These are phyloP conservation scores for Gavia stellata DNA, from an alignment of 2,113 vertebrate species.

Conservation along the genomic window DNA sequence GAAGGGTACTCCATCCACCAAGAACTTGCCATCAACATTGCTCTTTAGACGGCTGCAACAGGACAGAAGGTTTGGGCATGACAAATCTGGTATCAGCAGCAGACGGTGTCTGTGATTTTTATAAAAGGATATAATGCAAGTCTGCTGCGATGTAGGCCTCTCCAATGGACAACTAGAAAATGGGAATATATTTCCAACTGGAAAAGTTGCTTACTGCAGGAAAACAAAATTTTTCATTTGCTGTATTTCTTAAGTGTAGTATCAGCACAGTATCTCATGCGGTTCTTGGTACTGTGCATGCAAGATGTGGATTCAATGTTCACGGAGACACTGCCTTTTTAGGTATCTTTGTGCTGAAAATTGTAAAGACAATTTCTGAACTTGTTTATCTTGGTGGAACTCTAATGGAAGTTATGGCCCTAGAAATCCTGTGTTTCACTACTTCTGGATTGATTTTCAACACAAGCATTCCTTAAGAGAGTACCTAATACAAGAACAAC, in stretches of 20 bases:
- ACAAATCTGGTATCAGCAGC: background rate
- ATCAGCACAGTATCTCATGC: background rate
- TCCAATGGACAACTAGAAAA: background rate
- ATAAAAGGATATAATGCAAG: background rate
- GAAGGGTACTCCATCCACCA: conserved; percentile 84
- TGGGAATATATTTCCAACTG: background rate
- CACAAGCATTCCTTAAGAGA: background rate
- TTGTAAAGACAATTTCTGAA: background rate
- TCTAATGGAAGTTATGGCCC: background rate
- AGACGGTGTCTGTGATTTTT: background rate
- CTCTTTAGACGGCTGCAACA: conserved; percentile 77
- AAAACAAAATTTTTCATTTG: background rate
- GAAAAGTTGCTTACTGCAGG: background rate
- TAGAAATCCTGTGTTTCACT: background rate
- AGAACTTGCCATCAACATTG: conserved; percentile 81
- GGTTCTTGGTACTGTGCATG: background rate
- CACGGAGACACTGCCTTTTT: background rate
- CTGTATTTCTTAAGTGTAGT: background rate
- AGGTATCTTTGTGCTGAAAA: background rate
- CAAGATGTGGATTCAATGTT: accelerated
- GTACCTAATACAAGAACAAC: background rate
- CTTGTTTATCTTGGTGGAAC: background rate
- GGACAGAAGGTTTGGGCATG: background rate
- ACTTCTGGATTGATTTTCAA: background rate
- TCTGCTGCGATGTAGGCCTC: background rate